A percentile compares a stretch with the other conserved stretches of the same genome.
These are phyloP conservation scores for Reticulitermes speratus DNA, from an alignment of 1,140 invertebrate genomes.

Conservation along the genomic window DNA sequence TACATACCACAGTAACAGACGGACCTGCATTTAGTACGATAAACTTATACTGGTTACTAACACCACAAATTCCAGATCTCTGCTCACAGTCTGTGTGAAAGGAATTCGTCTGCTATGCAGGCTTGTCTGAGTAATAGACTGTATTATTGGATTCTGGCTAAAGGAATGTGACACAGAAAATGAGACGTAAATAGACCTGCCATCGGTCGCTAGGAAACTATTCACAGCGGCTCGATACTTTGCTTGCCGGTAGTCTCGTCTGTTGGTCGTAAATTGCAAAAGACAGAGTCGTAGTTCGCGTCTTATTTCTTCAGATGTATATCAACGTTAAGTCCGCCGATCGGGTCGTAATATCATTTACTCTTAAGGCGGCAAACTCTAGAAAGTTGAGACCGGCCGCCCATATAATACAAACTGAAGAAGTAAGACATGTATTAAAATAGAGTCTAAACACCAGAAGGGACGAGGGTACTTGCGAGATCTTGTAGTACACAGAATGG, in stretches of 20 bases:
- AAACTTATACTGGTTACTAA: not conserved
- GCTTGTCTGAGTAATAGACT: not conserved
- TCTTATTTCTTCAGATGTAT: too few relatives aligned
- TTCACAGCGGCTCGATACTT: not conserved
- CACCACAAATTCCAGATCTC: not conserved
- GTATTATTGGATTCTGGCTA: not conserved
- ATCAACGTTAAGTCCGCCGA: too few relatives aligned
- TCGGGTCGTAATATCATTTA: too few relatives aligned
- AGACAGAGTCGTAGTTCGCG: not conserved
- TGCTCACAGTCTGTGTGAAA: not conserved
- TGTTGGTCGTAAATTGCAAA: not conserved
- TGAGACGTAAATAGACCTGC: not conserved
- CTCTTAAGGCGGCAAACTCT: too few relatives aligned
- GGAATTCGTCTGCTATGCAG: not conserved
- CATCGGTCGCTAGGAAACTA: not conserved
- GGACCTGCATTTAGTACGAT: too few relatives aligned
- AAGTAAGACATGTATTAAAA: too few relatives aligned
- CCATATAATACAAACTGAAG: too few relatives aligned
- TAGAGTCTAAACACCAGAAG: too few relatives aligned
- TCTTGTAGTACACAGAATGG: too few relatives aligned
- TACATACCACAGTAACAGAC: too few relatives aligned
- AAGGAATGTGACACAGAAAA: not conserved
- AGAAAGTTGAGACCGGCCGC: too few relatives aligned
- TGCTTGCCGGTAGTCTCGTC: not conserved
- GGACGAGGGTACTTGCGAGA: too few relatives aligned